Percentiles rank a stretch among this genome's conserved stretches.
Evolutionary conservation across 2,888 invertebrate species (phyloP).

Genomic region (Agriopis aurantiaria): DNA sequence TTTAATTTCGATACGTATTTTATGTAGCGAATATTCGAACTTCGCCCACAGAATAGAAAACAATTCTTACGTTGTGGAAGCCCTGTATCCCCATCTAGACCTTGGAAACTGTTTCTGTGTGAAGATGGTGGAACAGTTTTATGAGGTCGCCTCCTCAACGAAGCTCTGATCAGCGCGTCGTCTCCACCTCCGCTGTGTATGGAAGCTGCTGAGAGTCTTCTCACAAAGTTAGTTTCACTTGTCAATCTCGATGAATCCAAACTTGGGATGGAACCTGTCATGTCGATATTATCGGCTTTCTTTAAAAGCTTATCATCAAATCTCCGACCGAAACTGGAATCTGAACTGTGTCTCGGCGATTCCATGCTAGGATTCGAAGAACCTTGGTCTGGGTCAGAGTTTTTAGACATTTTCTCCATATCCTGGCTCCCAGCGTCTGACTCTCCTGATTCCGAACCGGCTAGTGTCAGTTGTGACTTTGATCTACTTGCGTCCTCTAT

Average conservation of each 20-base stretch:
- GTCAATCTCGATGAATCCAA: slow-evolving; percentile 74
- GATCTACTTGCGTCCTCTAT: slow-evolving; percentile 90
- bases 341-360: slow-evolving; percentile 79
- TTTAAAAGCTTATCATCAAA: slow-evolving; percentile 78
- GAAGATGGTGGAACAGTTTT: slow-evolving; percentile 74
- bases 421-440: slow-evolving; percentile 93
- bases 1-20: not conserved
- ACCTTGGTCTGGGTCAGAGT: slow-evolving; percentile 81
- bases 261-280: slow-evolving; percentile 76
- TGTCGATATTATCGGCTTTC: slow-evolving; percentile 76
- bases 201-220: slow-evolving; percentile 78
- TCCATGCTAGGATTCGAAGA: slow-evolving; percentile 79
- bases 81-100: slow-evolving; percentile 78
- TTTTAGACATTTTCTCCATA: slow-evolving; percentile 84
- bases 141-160: slow-evolving; percentile 86
- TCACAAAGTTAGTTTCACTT: slow-evolving; percentile 74
- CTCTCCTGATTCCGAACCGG: slow-evolving; percentile 91
- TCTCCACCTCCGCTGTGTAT: slow-evolving; percentile 85
- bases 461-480: slow-evolving; percentile 88
- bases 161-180: slow-evolving; percentile 87
- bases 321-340: slow-evolving; percentile 74
- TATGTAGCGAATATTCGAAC: not conserved
- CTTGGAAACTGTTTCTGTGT: slow-evolving; percentile 88
- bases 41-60: too few species aligned
- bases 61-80: slow-evolving; percentile 70